phyloP scores from a whole-genome alignment of 1,140 invertebrate genomes.

The Pseudachorutes palmiensis region DNA sequence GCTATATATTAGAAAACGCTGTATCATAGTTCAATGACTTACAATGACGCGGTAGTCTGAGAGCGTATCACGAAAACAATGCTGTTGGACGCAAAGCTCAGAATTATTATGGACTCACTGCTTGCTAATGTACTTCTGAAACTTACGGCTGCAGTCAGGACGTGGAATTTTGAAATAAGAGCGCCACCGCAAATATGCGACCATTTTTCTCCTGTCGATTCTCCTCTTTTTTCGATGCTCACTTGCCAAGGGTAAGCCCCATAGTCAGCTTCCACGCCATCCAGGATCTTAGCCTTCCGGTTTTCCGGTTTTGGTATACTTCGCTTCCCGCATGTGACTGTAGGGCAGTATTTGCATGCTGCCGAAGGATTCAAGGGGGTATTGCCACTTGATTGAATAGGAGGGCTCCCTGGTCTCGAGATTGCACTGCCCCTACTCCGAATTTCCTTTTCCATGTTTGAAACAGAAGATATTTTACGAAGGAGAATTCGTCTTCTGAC shows the following conservation, averaged over 20 bases:
- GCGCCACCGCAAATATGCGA: neutral
- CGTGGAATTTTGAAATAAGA: neutral
- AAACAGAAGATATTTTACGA: neutral
- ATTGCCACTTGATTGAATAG: too few relatives aligned
- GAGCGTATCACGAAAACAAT: constrained; percentile 2
- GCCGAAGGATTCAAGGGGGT: neutral
- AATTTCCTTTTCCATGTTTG: neutral
- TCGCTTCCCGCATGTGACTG: neutral
- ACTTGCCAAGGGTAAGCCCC: constrained; percentile 10
- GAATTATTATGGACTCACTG: neutral
- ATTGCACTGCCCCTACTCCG: neutral
- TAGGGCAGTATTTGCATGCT: neutral
- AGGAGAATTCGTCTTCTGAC: neutral
- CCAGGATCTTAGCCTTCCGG: constrained; percentile 2
- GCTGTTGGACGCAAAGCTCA: neutral
- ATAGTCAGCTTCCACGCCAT: neutral
- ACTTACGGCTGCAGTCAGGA: constrained; percentile 3
- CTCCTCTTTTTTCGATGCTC: constrained; percentile 7
- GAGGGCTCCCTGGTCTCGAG: neutral
- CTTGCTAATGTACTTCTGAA: too few relatives aligned
- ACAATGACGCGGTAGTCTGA: constrained; percentile 3
- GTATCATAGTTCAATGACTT: too few relatives aligned
- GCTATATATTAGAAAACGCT: too few relatives aligned
- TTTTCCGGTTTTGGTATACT: neutral
- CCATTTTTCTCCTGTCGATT: neutral